Evolutionary conservation across 2,888 invertebrate genomes (phyloP), one percentile per base, ranked within the genome.

Genomic region (Julus scandinavius): DNA sequence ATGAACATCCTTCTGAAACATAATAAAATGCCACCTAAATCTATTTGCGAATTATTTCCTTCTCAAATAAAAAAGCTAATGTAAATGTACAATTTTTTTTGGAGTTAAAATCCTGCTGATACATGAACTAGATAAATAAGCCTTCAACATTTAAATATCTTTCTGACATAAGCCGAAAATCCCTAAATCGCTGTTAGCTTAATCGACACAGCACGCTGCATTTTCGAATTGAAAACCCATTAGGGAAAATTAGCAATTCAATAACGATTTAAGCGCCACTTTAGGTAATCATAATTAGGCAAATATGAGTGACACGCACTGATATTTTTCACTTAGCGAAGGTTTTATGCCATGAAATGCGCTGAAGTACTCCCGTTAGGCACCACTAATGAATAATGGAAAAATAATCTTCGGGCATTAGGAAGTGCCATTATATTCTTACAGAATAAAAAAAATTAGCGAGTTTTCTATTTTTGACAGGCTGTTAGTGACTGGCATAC

Each of bases 201-300:
- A 80, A 38, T 7, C 7, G 80, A 4, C 80, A 29, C 29, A 38
- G 80, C 38, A 20, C 38, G 80, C 80, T 9, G 11, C 38, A 29
- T 38, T 80, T 72, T 13, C 29, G 80, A 80, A 80, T 80, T 80
- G 80, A 80, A 80, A 80, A 80, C 80, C 80, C 80, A 80, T 80
- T 80, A 80, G 80, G 11, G 80, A 38, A 80, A 38, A 80, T 80
- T 80, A 80, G 80, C 80, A 80, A 80, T 80, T 80, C 80, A 80
- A 80, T 80, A 80, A 80, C 80, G 29, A 80, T 80, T 80, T 80
- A 80, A 80, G 80, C 80, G 80, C 20, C 80, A 80, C 80, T 80
- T 80, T 11, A 29, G 80, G 80, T 80, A 80, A 80, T 80, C 80
- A 80, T 80, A 80, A 80, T 80, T 80, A 80, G 80, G 80, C 80